These are phyloP conservation scores for Heterocephalus glaber DNA, from an alignment of 2,113 vertebrate genomes.

Conservation along the genomic window DNA sequence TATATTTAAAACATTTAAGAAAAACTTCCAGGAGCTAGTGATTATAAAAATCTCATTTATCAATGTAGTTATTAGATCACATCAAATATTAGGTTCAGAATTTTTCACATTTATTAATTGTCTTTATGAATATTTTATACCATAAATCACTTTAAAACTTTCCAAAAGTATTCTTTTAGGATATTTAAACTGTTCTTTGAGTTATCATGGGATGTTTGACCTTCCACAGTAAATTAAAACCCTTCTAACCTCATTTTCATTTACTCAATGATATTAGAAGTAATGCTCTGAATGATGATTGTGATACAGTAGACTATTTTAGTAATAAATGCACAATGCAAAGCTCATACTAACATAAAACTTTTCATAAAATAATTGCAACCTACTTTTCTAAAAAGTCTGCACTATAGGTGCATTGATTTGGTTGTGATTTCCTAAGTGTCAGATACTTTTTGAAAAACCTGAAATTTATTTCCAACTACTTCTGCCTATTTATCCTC, in stretches of 20 bases:
- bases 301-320: background rate
- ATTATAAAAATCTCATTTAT: slow-evolving; percentile 2
- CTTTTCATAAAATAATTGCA: background rate
- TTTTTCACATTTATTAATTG: background rate
- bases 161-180: background rate
- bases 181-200: background rate
- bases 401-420: background rate
- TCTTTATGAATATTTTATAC: background rate
- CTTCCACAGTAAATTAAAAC: background rate
- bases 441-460: background rate
- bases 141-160: background rate
- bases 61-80: background rate
- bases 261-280: background rate
- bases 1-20: background rate
- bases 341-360: background rate
- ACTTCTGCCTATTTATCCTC: background rate
- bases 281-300: background rate
- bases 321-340: background rate
- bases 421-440: background rate
- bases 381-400: background rate
- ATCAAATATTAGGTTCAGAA: background rate
- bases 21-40: background rate
- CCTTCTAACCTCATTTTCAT: background rate
- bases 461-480: background rate
- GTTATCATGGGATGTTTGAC: background rate